A percentile compares a stretch with the other conserved stretches of the same genome.
Evolutionary conservation across 2,888 invertebrate genomes (phyloP).

Genomic region (Caenorhabditis uteleia): DNA sequence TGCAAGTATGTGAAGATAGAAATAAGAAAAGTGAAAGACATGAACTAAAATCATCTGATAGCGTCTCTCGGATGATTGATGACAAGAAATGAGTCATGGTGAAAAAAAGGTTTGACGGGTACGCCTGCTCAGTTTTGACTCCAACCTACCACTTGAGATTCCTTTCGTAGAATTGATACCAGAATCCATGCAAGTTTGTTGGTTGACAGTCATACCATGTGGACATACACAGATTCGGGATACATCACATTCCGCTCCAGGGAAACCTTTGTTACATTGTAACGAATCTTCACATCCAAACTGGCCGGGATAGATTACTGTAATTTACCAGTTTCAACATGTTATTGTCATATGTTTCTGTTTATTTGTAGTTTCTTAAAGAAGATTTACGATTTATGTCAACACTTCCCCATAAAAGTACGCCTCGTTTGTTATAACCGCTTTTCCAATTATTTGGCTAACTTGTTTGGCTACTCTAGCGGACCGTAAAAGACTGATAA

Average conservation of each 20-base stretch:
- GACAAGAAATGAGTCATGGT: neutral
- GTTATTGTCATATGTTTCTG: constrained; percentile 1
- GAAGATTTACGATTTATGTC: neutral
- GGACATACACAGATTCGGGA: constrained; percentile 61
- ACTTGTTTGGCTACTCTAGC: constrained; percentile 37
- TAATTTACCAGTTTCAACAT: constrained; percentile 11
- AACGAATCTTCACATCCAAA: constrained; percentile 62
- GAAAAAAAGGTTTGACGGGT: constrained; percentile 1
- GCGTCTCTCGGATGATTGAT: constrained; percentile 30
- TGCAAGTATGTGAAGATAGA: neutral
- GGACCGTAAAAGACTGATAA: constrained; percentile 27
- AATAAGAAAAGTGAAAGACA: constrained; percentile 9
- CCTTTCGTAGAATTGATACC: neutral
- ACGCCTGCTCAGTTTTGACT: neutral
- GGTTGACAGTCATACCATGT: constrained; percentile 51
- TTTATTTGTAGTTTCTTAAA: neutral
- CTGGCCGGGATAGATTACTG: constrained; percentile 64
- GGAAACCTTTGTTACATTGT: constrained; percentile 62
- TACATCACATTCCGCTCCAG: constrained; percentile 59
- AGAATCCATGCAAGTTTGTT: constrained; percentile 53
- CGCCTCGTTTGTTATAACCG: neutral
- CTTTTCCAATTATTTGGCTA: constrained; percentile 31
- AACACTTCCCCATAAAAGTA: too few species aligned
- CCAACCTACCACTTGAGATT: neutral
- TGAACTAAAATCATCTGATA: constrained; percentile 30